Conservation (phyloP, 2,888 invertebrate species). For the Craniophora ligustri region DNA sequence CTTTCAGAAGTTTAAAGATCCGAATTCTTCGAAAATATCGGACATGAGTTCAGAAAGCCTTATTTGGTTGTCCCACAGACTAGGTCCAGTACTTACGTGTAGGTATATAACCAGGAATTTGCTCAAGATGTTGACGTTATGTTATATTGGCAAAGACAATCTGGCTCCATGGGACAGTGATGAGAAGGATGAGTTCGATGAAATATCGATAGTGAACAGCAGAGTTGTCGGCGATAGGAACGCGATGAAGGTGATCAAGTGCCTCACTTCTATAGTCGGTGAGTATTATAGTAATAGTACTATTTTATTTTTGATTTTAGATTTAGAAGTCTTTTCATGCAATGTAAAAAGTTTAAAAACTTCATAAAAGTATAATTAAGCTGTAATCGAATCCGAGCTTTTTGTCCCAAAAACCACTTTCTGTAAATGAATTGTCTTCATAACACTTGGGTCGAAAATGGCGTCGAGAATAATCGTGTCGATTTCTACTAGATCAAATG, state of each 20-base stretch:
- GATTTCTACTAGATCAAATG: neutral
- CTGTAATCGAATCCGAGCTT: too few species aligned
- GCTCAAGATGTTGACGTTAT: conserved; percentile 97
- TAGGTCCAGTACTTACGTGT: conserved; percentile 98
- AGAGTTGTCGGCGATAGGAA: conserved; percentile 93
- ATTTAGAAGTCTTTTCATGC: too few species aligned
- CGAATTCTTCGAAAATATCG: conserved; percentile 89
- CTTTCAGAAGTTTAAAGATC: conserved; percentile 58
- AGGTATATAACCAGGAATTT: conserved; percentile 96
- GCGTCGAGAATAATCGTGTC: too few species aligned
- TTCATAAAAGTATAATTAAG: too few species aligned
- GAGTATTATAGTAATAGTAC: conserved; percentile 58
- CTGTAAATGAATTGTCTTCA: too few species aligned
- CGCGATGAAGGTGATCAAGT: conserved; percentile 96
- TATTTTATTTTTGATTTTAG: too few species aligned
- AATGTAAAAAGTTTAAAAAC: too few species aligned
- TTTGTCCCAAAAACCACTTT: neutral
- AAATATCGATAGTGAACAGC: conserved; percentile 90
- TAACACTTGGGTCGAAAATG: too few species aligned
- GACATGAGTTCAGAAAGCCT: conserved; percentile 96
- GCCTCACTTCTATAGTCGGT: conserved; percentile 96
- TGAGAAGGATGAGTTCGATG: conserved; percentile 85
- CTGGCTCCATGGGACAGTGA: conserved; percentile 85
- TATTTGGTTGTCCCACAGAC: conserved; percentile 96
- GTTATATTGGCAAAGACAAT: conserved; percentile 96